These are phyloP conservation scores for Temnothorax nylanderi DNA, from an alignment of 1,140 invertebrate species.

Conservation along the genomic window DNA sequence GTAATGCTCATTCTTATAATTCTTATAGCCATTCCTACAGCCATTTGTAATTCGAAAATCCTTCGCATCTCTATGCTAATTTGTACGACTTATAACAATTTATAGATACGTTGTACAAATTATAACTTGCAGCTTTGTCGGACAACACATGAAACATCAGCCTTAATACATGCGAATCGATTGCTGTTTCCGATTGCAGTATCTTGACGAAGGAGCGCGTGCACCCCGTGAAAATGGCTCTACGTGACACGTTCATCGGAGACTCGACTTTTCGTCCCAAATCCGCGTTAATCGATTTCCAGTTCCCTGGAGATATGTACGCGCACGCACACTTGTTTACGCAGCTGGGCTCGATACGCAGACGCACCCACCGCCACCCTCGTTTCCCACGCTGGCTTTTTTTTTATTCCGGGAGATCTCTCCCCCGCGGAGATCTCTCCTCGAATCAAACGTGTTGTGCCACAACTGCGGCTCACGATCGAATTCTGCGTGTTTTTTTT, in stretches of 20 bases:
- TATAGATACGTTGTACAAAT: not conserved
- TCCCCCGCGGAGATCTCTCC: constrained; percentile 12
- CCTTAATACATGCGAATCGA: not conserved
- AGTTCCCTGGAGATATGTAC: constrained; percentile 26
- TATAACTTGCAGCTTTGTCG: not conserved
- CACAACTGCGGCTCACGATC: constrained; percentile 48
- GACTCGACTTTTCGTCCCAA: constrained; percentile 71
- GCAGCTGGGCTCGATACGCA: not conserved
- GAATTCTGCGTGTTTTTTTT: constrained; percentile 31
- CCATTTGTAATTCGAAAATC: not conserved
- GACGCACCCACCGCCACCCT: not conserved
- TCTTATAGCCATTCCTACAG: too few relatives aligned
- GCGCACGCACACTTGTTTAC: constrained; percentile 54
- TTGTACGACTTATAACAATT: not conserved
- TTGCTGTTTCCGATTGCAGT: not conserved
- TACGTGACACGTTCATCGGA: constrained; percentile 58
- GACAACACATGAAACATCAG: too few relatives aligned
- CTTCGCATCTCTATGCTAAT: not conserved
- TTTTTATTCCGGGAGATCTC: not conserved
- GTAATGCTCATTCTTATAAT: not conserved
- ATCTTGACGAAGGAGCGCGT: constrained; percentile 1
- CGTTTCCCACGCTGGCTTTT: not conserved
- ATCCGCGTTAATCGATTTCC: constrained; percentile 69
- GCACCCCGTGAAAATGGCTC: not conserved
- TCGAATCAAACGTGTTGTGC: constrained; percentile 34